A percentile compares a stretch with the other conserved stretches of the same genome.
Evolutionary conservation across 2,888 invertebrate genomes (phyloP).

Genomic region (Amorpha juglandis): DNA sequence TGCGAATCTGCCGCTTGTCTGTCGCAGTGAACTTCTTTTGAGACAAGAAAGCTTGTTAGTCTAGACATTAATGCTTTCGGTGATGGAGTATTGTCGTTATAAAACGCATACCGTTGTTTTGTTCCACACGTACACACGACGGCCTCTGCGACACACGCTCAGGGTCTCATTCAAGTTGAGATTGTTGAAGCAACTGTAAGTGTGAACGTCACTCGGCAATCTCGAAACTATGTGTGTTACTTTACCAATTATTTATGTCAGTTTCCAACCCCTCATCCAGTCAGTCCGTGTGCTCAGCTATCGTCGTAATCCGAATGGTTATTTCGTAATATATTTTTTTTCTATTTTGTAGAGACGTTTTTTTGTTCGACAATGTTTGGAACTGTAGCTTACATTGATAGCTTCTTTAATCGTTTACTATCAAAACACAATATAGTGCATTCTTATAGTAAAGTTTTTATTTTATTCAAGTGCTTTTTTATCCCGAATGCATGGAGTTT

Average conservation of each 20-base stretch:
- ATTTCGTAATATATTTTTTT: conserved; percentile 56
- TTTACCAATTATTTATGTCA: conserved; percentile 71
- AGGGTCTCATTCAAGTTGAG: conserved; percentile 82
- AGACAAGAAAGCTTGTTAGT: conserved; percentile 29
- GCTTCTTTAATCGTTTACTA: conserved; percentile 33
- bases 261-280: conserved; percentile 61
- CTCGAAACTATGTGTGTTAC: conserved; percentile 76
- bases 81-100: conserved; percentile 49
- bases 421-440: neutral
- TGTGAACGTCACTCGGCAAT: conserved; percentile 69
- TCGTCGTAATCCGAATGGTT: conserved; percentile 67
- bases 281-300: conserved; percentile 71
- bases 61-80: conserved; percentile 26
- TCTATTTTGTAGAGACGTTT: conserved; percentile 48
- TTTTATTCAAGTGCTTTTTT: conserved; percentile 47
- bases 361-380: conserved; percentile 30
- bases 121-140: conserved; percentile 78
- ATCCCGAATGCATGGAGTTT: conserved; percentile 54
- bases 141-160: conserved; percentile 68
- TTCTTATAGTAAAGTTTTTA: conserved; percentile 40
- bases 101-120: conserved; percentile 71
- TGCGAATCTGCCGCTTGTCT: conserved; percentile 64
- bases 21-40: conserved; percentile 44
- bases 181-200: conserved; percentile 85
- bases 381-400: conserved; percentile 34